Evolutionary conservation across 2,113 vertebrate species (phyloP).

Genomic region (Pogona vitticeps): DNA sequence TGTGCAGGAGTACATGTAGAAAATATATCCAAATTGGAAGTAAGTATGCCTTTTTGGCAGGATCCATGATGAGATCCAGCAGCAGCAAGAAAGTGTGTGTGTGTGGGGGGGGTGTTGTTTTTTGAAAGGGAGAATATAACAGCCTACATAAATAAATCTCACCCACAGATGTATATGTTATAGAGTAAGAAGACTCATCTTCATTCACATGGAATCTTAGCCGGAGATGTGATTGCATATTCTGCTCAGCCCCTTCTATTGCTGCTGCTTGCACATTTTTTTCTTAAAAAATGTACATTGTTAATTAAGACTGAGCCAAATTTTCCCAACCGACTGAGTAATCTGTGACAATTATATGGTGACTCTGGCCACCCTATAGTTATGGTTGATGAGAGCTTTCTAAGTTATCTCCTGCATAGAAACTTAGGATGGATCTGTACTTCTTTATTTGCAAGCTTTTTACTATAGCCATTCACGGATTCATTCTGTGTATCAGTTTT

Average conservation of each 20-base stretch:
- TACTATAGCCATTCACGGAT: too few relatives aligned
- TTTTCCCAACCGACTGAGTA: background rate
- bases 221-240: background rate
- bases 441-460: too few relatives aligned
- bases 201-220: background rate
- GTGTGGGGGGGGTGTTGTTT: background rate
- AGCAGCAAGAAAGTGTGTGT: background rate
- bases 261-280: too few relatives aligned
- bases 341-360: background rate
- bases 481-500: too few relatives aligned
- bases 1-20: background rate
- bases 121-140: background rate
- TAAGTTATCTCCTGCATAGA: too few relatives aligned
- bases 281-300: background rate
- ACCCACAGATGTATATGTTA: background rate
- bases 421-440: too few relatives aligned
- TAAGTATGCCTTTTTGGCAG: background rate
- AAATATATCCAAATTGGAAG: background rate
- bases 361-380: too few relatives aligned
- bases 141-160: background rate
- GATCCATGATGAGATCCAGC: background rate
- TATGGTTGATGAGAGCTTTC: too few relatives aligned
- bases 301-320: background rate
- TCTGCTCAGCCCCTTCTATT: background rate
- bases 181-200: background rate